Conservation (phyloP, 35 echinoderm and acorn worm species). For the Apostichopus japonicus region DNA sequence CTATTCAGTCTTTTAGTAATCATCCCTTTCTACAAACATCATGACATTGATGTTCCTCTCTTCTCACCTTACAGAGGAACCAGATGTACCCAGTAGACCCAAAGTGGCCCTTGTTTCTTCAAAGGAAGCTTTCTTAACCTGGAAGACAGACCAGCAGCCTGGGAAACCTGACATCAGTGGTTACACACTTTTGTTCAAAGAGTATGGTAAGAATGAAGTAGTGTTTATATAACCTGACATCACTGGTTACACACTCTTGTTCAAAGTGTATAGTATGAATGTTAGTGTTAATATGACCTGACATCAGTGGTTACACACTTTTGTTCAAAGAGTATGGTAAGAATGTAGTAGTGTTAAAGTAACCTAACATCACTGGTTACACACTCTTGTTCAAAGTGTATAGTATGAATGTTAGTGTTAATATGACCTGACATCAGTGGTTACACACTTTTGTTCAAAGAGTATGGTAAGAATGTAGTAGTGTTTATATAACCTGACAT, state of each 20-base stretch:
- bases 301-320: constrained; percentile 71
- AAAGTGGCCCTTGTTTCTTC: constrained; percentile 80
- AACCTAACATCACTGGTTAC: constrained; percentile 67
- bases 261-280: constrained; percentile 73
- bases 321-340: constrained; percentile 82
- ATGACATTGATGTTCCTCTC: not conserved
- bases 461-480: constrained; percentile 12
- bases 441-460: constrained; percentile 73
- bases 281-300: not conserved
- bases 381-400: constrained; percentile 75
- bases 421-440: constrained; percentile 59
- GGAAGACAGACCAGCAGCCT: constrained; percentile 65
- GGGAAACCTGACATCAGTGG: constrained; percentile 70
- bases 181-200: constrained; percentile 76
- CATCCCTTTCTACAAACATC: too few relatives aligned
- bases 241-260: constrained; percentile 71
- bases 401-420: constrained; percentile 69
- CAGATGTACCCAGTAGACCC: constrained; percentile 83
- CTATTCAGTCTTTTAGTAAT: too few relatives aligned
- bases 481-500: not conserved
- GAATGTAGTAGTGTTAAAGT: constrained; percentile 41
- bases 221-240: constrained; percentile 49
- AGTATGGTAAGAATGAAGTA: constrained; percentile 71
- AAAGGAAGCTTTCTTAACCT: constrained; percentile 81
- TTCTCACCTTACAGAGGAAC: constrained; percentile 58